Conservation (phyloP, 2,888 invertebrate species). For the Priocnemis perturbator region DNA sequence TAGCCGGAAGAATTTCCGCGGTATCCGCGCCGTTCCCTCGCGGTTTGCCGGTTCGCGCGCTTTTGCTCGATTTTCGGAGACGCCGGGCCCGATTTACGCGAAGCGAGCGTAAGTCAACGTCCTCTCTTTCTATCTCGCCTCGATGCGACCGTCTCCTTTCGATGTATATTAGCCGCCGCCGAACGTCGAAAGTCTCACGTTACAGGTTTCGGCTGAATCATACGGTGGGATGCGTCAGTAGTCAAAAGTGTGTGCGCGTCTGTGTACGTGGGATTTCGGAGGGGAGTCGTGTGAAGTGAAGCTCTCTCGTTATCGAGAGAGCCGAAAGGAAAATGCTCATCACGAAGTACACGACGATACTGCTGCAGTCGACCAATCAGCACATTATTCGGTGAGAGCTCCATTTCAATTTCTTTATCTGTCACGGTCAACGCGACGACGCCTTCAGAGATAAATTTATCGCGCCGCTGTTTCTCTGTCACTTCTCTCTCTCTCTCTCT, state of each 20-base stretch:
- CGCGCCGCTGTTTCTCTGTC: background rate
- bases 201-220: constrained; percentile 18
- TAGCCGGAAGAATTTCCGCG: constrained; percentile 66
- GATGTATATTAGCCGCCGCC: background rate
- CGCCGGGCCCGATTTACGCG: constrained; percentile 57
- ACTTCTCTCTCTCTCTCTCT: background rate
- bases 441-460: background rate
- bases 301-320: background rate
- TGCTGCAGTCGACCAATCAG: constrained; percentile 80
- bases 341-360: constrained; percentile 83
- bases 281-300: constrained; percentile 5
- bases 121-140: background rate
- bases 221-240: constrained; percentile 2
- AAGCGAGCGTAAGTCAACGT: constrained; percentile 45
- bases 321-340: constrained; percentile 78
- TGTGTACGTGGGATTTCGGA: constrained; percentile 5
- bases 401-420: background rate
- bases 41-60: constrained; percentile 30
- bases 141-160: background rate
- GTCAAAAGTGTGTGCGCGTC: background rate
- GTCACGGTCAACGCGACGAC: background rate
- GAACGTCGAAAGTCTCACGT: constrained; percentile 13
- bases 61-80: constrained; percentile 56
- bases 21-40: constrained; percentile 42
- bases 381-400: constrained; percentile 66